phyloP scores from a whole-genome alignment of 1,140 invertebrate genomes.

The Heterodera carotae region DNA sequence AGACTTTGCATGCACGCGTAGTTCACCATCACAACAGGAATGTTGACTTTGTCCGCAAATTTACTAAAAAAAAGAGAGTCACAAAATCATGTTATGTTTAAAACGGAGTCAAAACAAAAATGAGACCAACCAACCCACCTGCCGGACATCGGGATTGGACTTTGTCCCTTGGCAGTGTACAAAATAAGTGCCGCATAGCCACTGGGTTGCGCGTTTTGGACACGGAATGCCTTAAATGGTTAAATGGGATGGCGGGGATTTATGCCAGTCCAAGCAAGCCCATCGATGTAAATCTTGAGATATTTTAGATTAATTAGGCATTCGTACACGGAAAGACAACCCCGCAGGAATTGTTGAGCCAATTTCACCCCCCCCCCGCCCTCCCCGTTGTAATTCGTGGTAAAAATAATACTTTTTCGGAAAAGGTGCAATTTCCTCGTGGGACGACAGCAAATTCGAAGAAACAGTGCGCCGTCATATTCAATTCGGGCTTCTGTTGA shows the following conservation, averaged over 20 bases:
- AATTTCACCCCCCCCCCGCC: too few species aligned
- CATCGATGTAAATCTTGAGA: too few species aligned
- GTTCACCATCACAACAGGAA: constrained; percentile 63
- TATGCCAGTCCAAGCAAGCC: too few species aligned
- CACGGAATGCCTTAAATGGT: constrained; percentile 58
- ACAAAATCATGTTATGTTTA: neutral
- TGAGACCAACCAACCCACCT: neutral
- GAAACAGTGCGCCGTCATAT: constrained; percentile 34
- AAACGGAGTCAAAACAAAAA: neutral
- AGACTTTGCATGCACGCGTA: constrained; percentile 59
- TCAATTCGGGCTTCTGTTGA: constrained; percentile 26
- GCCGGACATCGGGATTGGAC: constrained; percentile 60
- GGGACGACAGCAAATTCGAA: constrained; percentile 59
- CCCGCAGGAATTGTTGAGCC: too few species aligned
- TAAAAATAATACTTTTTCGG: constrained; percentile 59
- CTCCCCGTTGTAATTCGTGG: too few species aligned
- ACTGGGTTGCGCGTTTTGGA: constrained; percentile 44
- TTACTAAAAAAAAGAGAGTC: constrained; percentile 29
- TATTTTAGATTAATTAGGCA: too few species aligned
- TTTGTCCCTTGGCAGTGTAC: constrained; percentile 47
- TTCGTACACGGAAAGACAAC: too few species aligned
- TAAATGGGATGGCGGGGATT: too few species aligned
- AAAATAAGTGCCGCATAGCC: constrained; percentile 56
- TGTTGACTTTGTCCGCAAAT: constrained; percentile 51
- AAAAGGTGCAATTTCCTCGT: constrained; percentile 61